These are phyloP conservation scores for Adelosebastes latens DNA, from an alignment of 2,797 vertebrate species.

Conservation along the genomic window DNA sequence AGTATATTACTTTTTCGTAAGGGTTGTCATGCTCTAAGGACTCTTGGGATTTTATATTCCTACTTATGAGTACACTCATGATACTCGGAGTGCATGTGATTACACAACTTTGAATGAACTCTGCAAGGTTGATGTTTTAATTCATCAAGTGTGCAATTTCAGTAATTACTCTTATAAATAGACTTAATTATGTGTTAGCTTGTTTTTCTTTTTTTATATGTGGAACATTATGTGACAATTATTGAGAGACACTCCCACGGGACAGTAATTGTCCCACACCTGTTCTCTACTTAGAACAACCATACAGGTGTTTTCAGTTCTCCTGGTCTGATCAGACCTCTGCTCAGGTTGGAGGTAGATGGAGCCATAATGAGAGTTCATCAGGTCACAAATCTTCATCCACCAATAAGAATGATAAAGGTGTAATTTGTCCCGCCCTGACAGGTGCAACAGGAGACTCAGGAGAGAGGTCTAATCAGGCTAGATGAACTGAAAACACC, in stretches of 20 bases:
- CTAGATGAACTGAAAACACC: background rate
- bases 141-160: background rate
- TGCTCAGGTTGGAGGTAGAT: background rate
- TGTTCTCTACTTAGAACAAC: too few relatives aligned
- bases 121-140: background rate
- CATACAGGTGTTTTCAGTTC: too few relatives aligned
- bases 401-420: background rate
- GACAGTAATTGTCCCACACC: too few relatives aligned
- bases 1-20: too few relatives aligned
- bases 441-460: background rate
- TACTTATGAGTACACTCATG: too few relatives aligned
- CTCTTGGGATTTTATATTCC: too few relatives aligned
- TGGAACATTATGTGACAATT: background rate
- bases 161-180: background rate
- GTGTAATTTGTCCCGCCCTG: background rate
- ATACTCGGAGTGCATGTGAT: too few relatives aligned
- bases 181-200: background rate
- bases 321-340: background rate
- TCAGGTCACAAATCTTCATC: background rate
- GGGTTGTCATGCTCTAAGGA: too few relatives aligned
- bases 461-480: background rate
- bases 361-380: background rate
- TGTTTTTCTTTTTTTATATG: background rate
- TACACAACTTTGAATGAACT: background rate
- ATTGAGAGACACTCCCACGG: too few relatives aligned